Base-by-base conservation (phyloP, 2,797 vertebrate genomes). In the Cyprinodon diabolis region DNA sequence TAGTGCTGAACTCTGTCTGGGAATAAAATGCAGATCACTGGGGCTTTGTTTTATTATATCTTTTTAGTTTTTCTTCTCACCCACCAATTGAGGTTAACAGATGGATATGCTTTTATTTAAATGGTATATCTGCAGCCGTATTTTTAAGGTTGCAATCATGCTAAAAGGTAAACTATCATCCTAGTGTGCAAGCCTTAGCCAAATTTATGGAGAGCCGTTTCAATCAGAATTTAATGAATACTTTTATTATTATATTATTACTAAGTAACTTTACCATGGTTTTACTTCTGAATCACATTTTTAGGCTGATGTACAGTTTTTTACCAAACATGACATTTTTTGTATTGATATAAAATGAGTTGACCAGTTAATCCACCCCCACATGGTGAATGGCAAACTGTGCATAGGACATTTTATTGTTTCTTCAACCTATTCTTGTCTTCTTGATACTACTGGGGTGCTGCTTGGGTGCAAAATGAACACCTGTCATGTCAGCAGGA, bases 1-100 rank as follows among this genome's bases (percentile, higher is more conserved):
- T 84, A 83, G 74, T 25, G 48, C 69, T 69, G 3, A 48, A 58
- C 37, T 69, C 66, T 51, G 40, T 57, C 19, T 67, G 45, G 15
- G 15, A 56, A 58, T 45, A 25, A 4, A 25, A 12, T 52, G n/a
- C 12, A 47, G 25, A 17, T 49, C 6, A 58, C 21, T 40, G 1
- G 19, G 45, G 25, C 1, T 48, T 70, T 2, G 11, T 48, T 55
- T 47, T n/a, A 35, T 19, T 69, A 12, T 3, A 43, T 47, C 21
- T 2, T 6, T 60, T 60, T 54, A 12, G 48, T 54, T 51, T 43
- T 13, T 52, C 15, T 49, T 7, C 14, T 67, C 17, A 30, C 15
- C 8, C 47, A 30, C 57, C 60, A 43, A 12, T 43, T n/a, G 19
- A 17, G 23, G 21, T 55, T 55, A n/a, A 43, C 4, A 37, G 6